A percentile compares a stretch with the other conserved stretches of the same genome.
These are phyloP conservation scores for Scaptomyza caliginosa DNA, from an alignment of 2,888 invertebrate species.

Conservation along the genomic window DNA sequence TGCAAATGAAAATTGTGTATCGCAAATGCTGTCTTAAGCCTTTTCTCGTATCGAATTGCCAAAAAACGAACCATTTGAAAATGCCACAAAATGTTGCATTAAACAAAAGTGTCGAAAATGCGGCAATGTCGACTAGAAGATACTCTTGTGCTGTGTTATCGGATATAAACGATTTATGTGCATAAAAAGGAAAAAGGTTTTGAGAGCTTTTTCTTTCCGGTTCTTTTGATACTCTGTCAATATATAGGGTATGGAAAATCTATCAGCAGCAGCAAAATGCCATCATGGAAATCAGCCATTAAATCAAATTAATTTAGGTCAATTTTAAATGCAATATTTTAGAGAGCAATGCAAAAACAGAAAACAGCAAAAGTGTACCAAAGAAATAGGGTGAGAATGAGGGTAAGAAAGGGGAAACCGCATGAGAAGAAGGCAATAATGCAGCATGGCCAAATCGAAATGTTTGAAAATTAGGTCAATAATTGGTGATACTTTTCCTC, in stretches of 20 bases:
- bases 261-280: constrained; percentile 18
- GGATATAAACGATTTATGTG: neutral
- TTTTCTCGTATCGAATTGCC: constrained; percentile 21
- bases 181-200: too few species aligned
- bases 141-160: neutral
- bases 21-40: neutral
- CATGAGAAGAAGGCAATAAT: neutral
- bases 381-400: neutral
- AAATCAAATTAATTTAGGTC: constrained; percentile 51
- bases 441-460: constrained; percentile 25
- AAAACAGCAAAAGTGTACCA: neutral
- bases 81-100: constrained; percentile 14
- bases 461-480: constrained; percentile 49
- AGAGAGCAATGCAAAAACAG: constrained; percentile 6
- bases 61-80: constrained; percentile 6
- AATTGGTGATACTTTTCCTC: constrained; percentile 28
- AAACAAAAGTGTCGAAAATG: neutral
- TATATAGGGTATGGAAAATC: neutral
- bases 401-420: neutral
- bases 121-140: neutral
- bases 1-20: constrained; percentile 15
- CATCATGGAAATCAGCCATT: constrained; percentile 43
- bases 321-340: constrained; percentile 43
- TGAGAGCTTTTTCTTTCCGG: too few species aligned
- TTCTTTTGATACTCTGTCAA: too few species aligned